Percentiles rank a stretch among this genome's conserved stretches.
phyloP scores from a whole-genome alignment of 2,113 vertebrate genomes.

The Callithrix jacchus region DNA sequence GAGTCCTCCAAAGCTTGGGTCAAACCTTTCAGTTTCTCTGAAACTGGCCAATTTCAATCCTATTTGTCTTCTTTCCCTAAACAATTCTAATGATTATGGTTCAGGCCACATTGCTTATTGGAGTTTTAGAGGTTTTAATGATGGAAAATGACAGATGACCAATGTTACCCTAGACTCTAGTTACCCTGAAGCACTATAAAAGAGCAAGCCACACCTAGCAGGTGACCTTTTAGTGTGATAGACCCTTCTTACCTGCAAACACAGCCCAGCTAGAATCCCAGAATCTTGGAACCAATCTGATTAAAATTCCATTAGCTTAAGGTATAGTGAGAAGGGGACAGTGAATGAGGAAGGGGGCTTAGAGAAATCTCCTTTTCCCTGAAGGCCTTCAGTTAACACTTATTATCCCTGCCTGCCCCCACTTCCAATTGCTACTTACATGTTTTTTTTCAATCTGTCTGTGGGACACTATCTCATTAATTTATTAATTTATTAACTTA shows the following conservation, averaged over 20 bases:
- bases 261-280: not conserved
- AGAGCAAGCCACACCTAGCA: not conserved
- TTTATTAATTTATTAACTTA: not conserved
- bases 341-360: not conserved
- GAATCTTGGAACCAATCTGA: not conserved
- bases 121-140: not conserved
- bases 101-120: not conserved
- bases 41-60: not conserved
- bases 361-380: not conserved
- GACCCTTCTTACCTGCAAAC: not conserved
- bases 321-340: not conserved
- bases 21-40: not conserved
- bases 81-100: not conserved
- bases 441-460: not conserved
- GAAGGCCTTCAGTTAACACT: not conserved
- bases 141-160: not conserved
- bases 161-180: not conserved
- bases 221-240: not conserved
- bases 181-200: not conserved
- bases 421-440: not conserved
- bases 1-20: not conserved
- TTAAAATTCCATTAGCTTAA: not conserved
- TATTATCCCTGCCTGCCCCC: not conserved
- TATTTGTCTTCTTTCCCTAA: not conserved
- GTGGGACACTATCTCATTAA: not conserved